phyloP scores from a whole-genome alignment of 2,888 invertebrate species.

The Autographa pulchrina region DNA sequence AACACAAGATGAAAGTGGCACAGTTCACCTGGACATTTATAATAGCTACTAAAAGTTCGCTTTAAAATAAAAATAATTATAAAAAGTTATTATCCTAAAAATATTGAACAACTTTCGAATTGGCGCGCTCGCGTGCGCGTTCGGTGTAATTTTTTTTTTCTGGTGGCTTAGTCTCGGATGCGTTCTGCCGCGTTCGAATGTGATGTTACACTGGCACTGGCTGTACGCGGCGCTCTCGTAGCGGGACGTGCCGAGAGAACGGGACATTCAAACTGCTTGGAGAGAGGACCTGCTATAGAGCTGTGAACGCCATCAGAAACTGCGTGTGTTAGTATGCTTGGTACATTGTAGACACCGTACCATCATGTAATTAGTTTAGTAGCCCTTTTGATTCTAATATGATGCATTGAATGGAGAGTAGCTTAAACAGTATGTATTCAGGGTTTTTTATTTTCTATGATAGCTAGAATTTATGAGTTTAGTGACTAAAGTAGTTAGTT shows the following conservation, averaged over 20 bases:
- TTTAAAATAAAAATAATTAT: constrained; percentile 32
- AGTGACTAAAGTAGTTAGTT: no score
- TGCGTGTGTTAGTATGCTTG: neutral
- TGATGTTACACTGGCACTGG: constrained; percentile 51
- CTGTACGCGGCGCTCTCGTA: constrained; percentile 53
- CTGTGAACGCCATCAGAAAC: constrained; percentile 39
- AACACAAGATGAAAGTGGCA: constrained; percentile 63
- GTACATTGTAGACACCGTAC: neutral
- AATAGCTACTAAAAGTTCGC: constrained; percentile 15
- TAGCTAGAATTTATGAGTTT: no score
- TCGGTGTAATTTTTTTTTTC: constrained; percentile 41
- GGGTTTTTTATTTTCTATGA: no score
- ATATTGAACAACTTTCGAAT: constrained; percentile 43
- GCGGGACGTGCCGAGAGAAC: constrained; percentile 70
- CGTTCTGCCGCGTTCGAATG: constrained; percentile 63
- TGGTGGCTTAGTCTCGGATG: constrained; percentile 50
- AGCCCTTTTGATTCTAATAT: neutral
- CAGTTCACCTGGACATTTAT: constrained; percentile 63
- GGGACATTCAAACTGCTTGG: constrained; percentile 70
- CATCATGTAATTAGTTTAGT: neutral
- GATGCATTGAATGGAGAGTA: no score
- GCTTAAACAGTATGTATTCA: no score
- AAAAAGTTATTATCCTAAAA: constrained; percentile 18
- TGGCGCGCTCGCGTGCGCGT: constrained; percentile 53
- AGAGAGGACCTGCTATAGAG: constrained; percentile 74